Evolutionary conservation across 2,888 invertebrate species (phyloP).

Genomic region (Polylopha cassiicola): DNA sequence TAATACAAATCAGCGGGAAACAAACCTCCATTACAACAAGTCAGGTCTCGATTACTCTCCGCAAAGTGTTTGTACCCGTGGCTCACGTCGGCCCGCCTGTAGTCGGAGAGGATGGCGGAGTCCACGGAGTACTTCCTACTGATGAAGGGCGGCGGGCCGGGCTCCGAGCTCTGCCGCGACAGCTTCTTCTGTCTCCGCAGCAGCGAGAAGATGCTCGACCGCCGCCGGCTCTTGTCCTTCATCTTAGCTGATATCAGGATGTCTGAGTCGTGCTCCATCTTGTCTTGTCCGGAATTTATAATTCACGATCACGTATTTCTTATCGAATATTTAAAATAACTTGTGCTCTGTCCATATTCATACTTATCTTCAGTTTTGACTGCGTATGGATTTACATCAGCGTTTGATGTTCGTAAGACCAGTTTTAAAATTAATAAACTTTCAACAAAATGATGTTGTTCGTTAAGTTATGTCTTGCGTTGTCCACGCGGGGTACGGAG

Average conservation of each 20-base stretch:
- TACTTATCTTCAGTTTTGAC: too few relatives aligned
- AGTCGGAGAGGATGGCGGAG: constrained; percentile 54
- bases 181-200: constrained; percentile 56
- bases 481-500: too few relatives aligned
- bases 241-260: constrained; percentile 38
- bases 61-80: constrained; percentile 34
- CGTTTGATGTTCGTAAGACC: too few relatives aligned
- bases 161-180: constrained; percentile 54
- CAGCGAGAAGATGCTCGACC: constrained; percentile 61
- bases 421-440: too few relatives aligned
- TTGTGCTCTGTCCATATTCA: too few relatives aligned
- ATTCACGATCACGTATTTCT: too few relatives aligned
- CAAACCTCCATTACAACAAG: constrained; percentile 48
- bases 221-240: constrained; percentile 48
- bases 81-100: constrained; percentile 38
- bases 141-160: constrained; percentile 33
- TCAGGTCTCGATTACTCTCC: constrained; percentile 32
- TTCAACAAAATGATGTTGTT: too few relatives aligned
- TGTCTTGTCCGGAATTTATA: too few relatives aligned
- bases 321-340: too few relatives aligned
- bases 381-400: too few relatives aligned
- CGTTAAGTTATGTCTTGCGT: too few relatives aligned
- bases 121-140: constrained; percentile 59
- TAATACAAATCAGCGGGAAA: too few relatives aligned
- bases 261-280: constrained; percentile 49